Evolutionary conservation across 2,888 invertebrate species (phyloP), one percentile per base, ranked within the genome.

Genomic region (Therioaphis trifolii): DNA sequence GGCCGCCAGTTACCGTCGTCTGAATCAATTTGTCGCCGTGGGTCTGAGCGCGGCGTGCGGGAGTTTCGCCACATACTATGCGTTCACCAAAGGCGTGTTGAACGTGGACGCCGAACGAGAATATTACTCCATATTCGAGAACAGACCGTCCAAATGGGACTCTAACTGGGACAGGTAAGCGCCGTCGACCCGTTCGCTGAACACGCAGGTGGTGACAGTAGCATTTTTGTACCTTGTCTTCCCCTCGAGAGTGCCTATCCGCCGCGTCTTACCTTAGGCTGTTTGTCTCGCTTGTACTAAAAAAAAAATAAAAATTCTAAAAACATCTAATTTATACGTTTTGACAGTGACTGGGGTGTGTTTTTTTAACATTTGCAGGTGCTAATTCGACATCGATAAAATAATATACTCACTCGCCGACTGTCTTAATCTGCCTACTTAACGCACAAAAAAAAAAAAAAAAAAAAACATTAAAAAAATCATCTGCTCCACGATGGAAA

Each of bases 341-440:
- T 72, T 24, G 12, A 82, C 80, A 49, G 35, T 82, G 72, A 82
- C 72, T 49, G 80, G 61, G 63, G 18, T 72, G 61, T 80, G 72
- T 74, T 74, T 78, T n/a, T 55, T 82, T 82, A 82, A 82, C 72
- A 24, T 72, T 82, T 82, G 43, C 80, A 82, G 80, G 46, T 82
- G 72, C 49, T 82, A 82, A 63, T 11, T 58, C 69, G 1, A 71
- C 40, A 11, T 24, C 79, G 2, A 27, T 72, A 72, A 69, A 82
- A 46, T 71, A 63, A 61, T 24, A 61, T n/a, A 29, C 15, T 21
- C 49, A 77, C 24, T 14, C 21, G 40, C 40, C 24, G 12, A 5
- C 63, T 21, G 24, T 35, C 63, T 77, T 40, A 24, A 12, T 55
- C 3, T n/a, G n/a, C n/a, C n/a, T n/a, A n/a, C n/a, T n/a, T 29